Conservation (phyloP, 2,888 invertebrate genomes). For the Osmoderma eremita region DNA sequence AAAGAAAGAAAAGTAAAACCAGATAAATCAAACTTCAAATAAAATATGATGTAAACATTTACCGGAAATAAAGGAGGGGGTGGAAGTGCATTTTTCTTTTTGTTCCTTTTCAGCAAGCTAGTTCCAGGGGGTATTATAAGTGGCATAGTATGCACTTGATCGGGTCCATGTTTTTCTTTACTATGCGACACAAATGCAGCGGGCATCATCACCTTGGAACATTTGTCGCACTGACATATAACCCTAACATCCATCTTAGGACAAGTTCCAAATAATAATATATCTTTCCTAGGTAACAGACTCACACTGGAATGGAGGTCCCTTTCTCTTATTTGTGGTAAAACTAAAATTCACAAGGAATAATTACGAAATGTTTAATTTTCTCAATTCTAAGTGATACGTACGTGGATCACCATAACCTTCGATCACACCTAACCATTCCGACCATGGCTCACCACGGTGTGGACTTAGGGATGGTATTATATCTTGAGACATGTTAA, state of each 20-base stretch:
- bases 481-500: constrained; percentile 38
- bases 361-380: background rate
- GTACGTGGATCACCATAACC: constrained; percentile 33
- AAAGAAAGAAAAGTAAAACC: background rate
- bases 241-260: constrained; percentile 59
- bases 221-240: constrained; percentile 58
- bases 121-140: constrained; percentile 41
- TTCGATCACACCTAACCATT: constrained; percentile 39
- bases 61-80: constrained; percentile 57
- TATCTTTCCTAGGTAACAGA: constrained; percentile 58
- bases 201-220: constrained; percentile 56
- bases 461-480: constrained; percentile 35
- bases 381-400: no score
- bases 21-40: background rate
- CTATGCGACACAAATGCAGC: constrained; percentile 34
- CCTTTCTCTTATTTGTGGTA: constrained; percentile 30
- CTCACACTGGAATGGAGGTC: constrained; percentile 42
- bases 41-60: constrained; percentile 42
- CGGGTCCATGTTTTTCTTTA: constrained; percentile 42
- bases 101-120: constrained; percentile 53
- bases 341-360: constrained; percentile 23
- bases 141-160: constrained; percentile 32
- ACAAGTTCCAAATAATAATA: constrained; percentile 58
- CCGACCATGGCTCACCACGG: constrained; percentile 39
- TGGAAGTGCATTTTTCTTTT: constrained; percentile 53